Conservation (phyloP, 2,113 vertebrate species). For the Sapayoa aenigma region DNA sequence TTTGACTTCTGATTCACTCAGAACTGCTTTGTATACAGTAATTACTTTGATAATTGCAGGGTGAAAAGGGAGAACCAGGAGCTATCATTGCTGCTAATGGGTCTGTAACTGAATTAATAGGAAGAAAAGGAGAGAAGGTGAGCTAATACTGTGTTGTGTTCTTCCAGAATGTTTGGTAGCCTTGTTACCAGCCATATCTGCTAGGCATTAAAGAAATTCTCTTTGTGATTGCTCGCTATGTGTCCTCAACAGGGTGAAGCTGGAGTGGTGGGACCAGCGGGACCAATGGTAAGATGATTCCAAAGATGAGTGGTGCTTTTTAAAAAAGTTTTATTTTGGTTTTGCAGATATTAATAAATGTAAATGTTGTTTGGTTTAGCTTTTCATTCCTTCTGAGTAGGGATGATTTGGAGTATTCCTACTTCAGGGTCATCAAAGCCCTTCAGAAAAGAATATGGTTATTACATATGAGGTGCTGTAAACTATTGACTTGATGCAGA, state of each 20-base stretch:
- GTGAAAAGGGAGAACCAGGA: slow-evolving; percentile 89
- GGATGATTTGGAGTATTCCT: neutral
- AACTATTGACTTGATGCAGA: neutral
- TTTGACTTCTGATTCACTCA: neutral
- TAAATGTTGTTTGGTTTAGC: neutral
- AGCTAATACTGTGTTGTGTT: neutral
- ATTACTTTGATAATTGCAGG: slow-evolving; percentile 74
- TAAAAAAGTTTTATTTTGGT: neutral
- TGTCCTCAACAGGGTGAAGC: slow-evolving; percentile 79
- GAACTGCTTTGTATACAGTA: neutral
- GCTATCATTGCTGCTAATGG: slow-evolving; percentile 71
- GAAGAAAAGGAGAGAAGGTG: slow-evolving; percentile 80
- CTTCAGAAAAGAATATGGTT: neutral
- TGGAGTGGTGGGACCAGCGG: slow-evolving; percentile 76
- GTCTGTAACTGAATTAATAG: slow-evolving; percentile 67
- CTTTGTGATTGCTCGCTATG: neutral
- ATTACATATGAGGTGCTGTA: neutral
- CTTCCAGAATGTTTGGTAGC: neutral
- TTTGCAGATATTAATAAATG: neutral
- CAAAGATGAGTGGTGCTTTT: neutral
- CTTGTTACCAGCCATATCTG: neutral
- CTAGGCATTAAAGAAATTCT: neutral
- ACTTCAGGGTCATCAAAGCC: neutral
- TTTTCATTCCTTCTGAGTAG: neutral
- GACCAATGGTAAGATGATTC: slow-evolving; percentile 78